Evolutionary conservation across 2,797 vertebrate species (phyloP).

Genomic region (Sebastes melanostomus): DNA sequence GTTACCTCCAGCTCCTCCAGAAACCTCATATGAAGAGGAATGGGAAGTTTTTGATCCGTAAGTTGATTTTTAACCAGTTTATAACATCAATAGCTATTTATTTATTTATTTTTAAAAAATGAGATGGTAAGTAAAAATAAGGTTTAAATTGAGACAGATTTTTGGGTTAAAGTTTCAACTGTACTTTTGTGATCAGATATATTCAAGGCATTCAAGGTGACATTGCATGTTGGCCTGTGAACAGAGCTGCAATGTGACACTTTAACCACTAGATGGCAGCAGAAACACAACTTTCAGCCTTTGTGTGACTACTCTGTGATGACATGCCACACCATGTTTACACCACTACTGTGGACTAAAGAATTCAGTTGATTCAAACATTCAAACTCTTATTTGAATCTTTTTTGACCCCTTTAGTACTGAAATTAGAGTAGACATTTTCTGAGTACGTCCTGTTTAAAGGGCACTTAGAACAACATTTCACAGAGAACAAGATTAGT

Average conservation of each 20-base stretch:
- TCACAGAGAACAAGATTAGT: too few species aligned
- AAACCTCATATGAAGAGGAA: constrained; percentile 97
- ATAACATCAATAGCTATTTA: not conserved
- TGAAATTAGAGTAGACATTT: not conserved
- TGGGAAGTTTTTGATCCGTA: constrained; percentile 99
- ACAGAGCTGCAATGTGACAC: not conserved
- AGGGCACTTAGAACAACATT: too few species aligned
- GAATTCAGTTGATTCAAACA: not conserved
- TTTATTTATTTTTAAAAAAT: too few species aligned
- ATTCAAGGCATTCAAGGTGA: constrained; percentile 49
- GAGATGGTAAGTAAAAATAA: not conserved
- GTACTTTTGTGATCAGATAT: too few species aligned
- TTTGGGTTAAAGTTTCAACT: too few species aligned
- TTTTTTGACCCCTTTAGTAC: too few species aligned
- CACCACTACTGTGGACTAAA: not conserved
- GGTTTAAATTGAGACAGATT: too few species aligned
- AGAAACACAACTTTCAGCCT: not conserved
- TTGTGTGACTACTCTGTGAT: not conserved
- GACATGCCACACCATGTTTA: not conserved
- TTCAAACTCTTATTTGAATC: not conserved
- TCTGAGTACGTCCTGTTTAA: too few species aligned
- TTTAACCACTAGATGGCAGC: constrained; percentile 51
- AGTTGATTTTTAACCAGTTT: constrained; percentile 66
- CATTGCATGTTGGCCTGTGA: constrained; percentile 22
- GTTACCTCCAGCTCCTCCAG: constrained; percentile 85